Conservation (phyloP, 2,888 invertebrate species). For the Eueremaeus valkanovi region DNA sequence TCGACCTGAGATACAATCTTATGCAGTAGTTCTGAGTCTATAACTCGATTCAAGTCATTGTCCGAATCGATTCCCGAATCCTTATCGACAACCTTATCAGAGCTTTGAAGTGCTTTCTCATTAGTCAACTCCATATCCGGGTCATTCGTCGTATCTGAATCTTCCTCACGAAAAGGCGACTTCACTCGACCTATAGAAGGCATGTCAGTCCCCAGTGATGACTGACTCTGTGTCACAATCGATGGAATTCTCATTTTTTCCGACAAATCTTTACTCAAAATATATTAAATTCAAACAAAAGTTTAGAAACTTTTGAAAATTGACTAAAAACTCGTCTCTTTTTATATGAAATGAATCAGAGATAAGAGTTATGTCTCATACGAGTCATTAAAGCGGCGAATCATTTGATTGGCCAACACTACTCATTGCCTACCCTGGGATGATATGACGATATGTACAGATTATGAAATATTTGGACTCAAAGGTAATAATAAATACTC, state of each 20-base stretch:
- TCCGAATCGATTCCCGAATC: slow-evolving; percentile 45
- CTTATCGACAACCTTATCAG: slow-evolving; percentile 35
- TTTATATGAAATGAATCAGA: not conserved
- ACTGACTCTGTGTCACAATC: not conserved
- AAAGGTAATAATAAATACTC: no score
- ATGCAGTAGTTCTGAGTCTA: slow-evolving; percentile 70
- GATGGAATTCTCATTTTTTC: not conserved
- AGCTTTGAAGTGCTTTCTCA: not conserved
- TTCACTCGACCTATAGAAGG: not conserved
- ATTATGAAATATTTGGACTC: no score
- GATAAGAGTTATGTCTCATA: slow-evolving; percentile 1
- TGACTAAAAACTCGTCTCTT: not conserved
- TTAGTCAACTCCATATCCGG: not conserved
- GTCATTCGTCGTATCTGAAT: not conserved
- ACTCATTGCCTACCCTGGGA: not conserved
- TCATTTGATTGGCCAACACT: not conserved
- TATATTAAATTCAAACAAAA: not conserved
- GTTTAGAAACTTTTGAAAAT: not conserved
- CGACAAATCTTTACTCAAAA: not conserved
- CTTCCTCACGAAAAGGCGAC: not conserved
- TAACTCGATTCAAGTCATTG: slow-evolving; percentile 55
- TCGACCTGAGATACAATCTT: slow-evolving; percentile 83
- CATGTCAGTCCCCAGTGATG: slow-evolving; percentile 17
- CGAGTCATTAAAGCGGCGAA: not conserved
- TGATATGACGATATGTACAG: not conserved